These are phyloP conservation scores for Drosophila ercepeae DNA, from an alignment of 1,140 invertebrate species.

Conservation along the genomic window DNA sequence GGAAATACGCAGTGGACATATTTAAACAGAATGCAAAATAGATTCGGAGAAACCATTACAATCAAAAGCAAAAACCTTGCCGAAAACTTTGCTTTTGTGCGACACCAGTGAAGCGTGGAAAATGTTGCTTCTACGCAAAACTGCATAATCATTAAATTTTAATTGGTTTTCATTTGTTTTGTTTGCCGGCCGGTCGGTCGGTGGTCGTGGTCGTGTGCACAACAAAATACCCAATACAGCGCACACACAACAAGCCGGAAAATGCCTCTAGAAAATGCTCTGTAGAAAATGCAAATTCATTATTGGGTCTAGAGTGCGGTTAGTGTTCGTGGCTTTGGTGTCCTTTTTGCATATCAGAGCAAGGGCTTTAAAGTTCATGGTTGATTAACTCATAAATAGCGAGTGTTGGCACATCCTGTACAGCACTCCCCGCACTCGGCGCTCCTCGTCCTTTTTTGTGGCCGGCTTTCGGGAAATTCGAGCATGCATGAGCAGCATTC, in stretches of 20 bases:
- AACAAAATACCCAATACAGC: slow-evolving; percentile 3
- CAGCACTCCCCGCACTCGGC: too few relatives aligned
- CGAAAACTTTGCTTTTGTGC: slow-evolving; percentile 26
- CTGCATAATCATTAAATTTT: slow-evolving; percentile 60
- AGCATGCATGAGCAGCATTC: slow-evolving; percentile 42
- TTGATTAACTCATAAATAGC: slow-evolving; percentile 67
- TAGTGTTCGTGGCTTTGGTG: slow-evolving; percentile 37
- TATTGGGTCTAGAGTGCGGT: slow-evolving; percentile 41
- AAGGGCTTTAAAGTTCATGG: slow-evolving; percentile 56
- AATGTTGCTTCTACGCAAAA: slow-evolving; percentile 35
- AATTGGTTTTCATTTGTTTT: slow-evolving; percentile 58
- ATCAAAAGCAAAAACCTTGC: slow-evolving; percentile 20
- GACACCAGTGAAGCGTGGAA: slow-evolving; percentile 18
- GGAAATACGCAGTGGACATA: slow-evolving; percentile 11
- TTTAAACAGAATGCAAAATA: slow-evolving; percentile 5
- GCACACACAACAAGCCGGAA: slow-evolving; percentile 37
- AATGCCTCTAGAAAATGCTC: slow-evolving; percentile 40
- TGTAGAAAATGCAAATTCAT: slow-evolving; percentile 61
- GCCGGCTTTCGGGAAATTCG: slow-evolving; percentile 11
- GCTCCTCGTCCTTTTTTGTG: slow-evolving; percentile 23
- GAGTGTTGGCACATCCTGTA: slow-evolving; percentile 43
- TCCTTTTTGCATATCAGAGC: slow-evolving; percentile 35
- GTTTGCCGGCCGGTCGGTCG: slow-evolving; percentile 2
- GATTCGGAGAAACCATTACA: slow-evolving; percentile 26
- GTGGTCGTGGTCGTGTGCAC: slow-evolving; percentile 1